Evolutionary conservation across 2,797 vertebrate genomes (phyloP).

Genomic region (Cyclopterus lumpus): DNA sequence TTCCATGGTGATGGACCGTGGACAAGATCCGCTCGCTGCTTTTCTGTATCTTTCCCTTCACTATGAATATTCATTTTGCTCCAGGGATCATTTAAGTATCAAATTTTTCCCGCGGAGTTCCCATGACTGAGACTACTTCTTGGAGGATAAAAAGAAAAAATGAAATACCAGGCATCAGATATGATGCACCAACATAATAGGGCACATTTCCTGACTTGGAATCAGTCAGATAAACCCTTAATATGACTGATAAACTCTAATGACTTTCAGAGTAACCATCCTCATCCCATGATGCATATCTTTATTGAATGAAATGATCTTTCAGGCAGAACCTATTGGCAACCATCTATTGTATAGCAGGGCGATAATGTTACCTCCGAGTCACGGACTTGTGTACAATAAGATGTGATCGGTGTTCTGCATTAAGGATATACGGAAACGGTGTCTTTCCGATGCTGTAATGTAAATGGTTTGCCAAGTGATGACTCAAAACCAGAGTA

Average conservation of each 20-base stretch:
- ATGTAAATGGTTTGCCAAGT: constrained; percentile 15
- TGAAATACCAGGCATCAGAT: not conserved
- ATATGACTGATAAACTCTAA: constrained; percentile 19
- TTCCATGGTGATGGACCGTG: not conserved
- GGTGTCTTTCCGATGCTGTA: constrained; percentile 8
- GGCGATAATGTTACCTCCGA: constrained; percentile 25
- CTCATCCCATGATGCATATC: constrained; percentile 28
- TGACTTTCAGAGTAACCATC: constrained; percentile 17
- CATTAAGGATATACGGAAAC: constrained; percentile 10
- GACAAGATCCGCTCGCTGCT: not conserved
- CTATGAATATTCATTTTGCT: not conserved
- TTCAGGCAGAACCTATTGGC: constrained; percentile 36
- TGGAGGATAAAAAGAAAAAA: not conserved
- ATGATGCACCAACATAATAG: not conserved
- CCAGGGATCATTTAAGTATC: not conserved
- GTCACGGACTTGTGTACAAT: constrained; percentile 35
- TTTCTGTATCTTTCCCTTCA: not conserved
- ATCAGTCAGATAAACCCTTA: constrained; percentile 31
- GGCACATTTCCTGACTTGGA: constrained; percentile 11
- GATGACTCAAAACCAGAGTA: constrained; percentile 21
- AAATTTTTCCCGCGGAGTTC: constrained; percentile 3
- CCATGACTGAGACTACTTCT: not conserved
- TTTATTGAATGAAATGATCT: constrained; percentile 27
- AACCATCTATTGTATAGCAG: constrained; percentile 22
- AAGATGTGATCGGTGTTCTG: constrained; percentile 21